A percentile compares a stretch with the other conserved stretches of the same genome.
Evolutionary conservation across 1,140 invertebrate genomes (phyloP).

Genomic region (Paramacrobiotus metropolitanus): DNA sequence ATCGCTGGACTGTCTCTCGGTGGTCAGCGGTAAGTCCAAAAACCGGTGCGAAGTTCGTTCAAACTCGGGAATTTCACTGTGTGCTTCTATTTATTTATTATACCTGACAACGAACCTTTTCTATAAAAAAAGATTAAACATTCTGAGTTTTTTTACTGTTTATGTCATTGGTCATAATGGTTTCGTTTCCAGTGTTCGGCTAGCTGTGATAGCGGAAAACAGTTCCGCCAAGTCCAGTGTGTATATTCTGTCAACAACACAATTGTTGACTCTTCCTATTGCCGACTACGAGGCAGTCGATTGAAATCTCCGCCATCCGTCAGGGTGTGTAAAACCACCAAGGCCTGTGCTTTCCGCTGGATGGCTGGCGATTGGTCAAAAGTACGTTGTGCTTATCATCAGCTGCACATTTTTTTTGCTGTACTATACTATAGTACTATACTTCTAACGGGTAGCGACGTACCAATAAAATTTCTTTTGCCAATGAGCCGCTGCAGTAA

Average conservation of each 20-base stretch:
- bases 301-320: neutral
- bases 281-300: slow-evolving; percentile 6
- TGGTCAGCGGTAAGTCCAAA: neutral
- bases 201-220: slow-evolving; percentile 10
- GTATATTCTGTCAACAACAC: slow-evolving; percentile 5
- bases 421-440: too few relatives aligned
- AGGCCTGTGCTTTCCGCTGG: slow-evolving; percentile 6
- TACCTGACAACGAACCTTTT: too few relatives aligned
- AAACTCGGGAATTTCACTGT: neutral
- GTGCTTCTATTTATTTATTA: too few relatives aligned
- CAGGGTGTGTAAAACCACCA: slow-evolving; percentile 7
- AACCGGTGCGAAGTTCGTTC: neutral
- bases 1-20: neutral
- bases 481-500: too few relatives aligned
- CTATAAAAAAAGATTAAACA: neutral
- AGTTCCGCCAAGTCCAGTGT: slow-evolving; percentile 11
- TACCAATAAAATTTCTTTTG: too few relatives aligned
- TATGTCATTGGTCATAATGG: neutral
- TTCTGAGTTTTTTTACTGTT: neutral
- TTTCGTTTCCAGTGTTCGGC: slow-evolving; percentile 11
- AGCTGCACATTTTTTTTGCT: too few relatives aligned
- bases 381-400: neutral
- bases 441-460: too few relatives aligned
- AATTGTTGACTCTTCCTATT: neutral
- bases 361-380: neutral